Percentiles rank a stretch among this genome's conserved stretches.
Evolutionary conservation across 2,888 invertebrate species (phyloP).

Genomic region (Lacanobia wlatinum): DNA sequence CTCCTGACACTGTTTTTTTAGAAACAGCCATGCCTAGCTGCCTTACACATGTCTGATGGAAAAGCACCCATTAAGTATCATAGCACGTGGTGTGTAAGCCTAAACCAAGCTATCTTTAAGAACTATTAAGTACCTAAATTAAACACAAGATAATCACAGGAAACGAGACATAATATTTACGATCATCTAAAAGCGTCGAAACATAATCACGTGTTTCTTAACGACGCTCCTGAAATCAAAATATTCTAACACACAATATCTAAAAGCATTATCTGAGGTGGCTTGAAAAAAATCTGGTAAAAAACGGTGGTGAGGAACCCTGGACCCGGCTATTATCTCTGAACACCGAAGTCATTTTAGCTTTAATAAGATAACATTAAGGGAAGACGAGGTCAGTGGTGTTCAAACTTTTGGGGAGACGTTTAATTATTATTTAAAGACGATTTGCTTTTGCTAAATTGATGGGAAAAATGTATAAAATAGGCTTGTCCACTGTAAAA

Average conservation of each 20-base stretch:
- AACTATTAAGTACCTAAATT: slow-evolving; percentile 9
- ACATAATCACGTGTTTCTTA: slow-evolving; percentile 51
- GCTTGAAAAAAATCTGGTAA: slow-evolving; percentile 80
- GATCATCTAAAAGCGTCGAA: slow-evolving; percentile 48
- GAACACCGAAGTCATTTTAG: slow-evolving; percentile 91
- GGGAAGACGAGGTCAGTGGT: slow-evolving; percentile 76
- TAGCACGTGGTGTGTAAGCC: not conserved
- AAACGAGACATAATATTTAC: slow-evolving; percentile 36
- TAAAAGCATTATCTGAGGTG: slow-evolving; percentile 84
- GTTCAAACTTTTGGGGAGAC: slow-evolving; percentile 75
- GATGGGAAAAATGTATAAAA: too few species aligned
- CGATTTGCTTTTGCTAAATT: not conserved
- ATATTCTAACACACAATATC: slow-evolving; percentile 84
- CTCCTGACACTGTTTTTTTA: too few species aligned
- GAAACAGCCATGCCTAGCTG: too few species aligned
- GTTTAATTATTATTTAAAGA: slow-evolving; percentile 25
- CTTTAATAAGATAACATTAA: slow-evolving; percentile 91
- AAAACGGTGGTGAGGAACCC: slow-evolving; percentile 86
- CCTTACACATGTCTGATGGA: too few species aligned
- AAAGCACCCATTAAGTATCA: too few species aligned
- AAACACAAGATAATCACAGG: slow-evolving; percentile 29
- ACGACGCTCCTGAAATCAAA: slow-evolving; percentile 80
- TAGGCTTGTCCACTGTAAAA: too few species aligned
- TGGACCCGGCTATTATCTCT: slow-evolving; percentile 87
- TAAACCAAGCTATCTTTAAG: not conserved